phyloP scores from a whole-genome alignment of 35 echinoderm and acorn worm species.

The Lytechinus pictus region DNA sequence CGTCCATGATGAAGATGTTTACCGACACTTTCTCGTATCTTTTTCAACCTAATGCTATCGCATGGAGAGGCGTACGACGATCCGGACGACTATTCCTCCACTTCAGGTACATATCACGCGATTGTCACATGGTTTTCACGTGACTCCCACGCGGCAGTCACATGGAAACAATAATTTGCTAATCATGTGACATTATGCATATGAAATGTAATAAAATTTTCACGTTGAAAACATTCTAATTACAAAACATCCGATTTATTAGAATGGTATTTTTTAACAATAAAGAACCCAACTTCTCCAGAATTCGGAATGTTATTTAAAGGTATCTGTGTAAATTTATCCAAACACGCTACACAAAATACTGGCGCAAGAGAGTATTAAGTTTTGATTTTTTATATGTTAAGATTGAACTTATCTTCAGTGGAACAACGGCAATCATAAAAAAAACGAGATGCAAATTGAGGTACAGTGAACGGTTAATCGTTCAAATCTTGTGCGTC shows the following conservation, averaged over 20 bases:
- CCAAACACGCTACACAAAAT: not conserved
- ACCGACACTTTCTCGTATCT: constrained; percentile 63
- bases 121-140: constrained; percentile 41
- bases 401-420: too few species aligned
- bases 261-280: too few species aligned
- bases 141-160: not conserved
- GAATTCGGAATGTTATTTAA: not conserved
- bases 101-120: constrained; percentile 76
- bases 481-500: not conserved
- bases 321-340: not conserved
- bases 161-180: constrained; percentile 3
- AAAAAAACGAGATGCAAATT: not conserved
- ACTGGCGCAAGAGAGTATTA: not conserved
- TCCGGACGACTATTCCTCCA: constrained; percentile 65
- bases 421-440: not conserved
- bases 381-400: too few species aligned
- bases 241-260: too few species aligned
- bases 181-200: constrained; percentile 49
- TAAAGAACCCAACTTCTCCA: not conserved
- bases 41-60: constrained; percentile 84
- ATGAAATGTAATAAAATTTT: not conserved
- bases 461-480: not conserved
- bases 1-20: constrained; percentile 52
- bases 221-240: not conserved
- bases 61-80: constrained; percentile 94